Percentiles rank a stretch among this genome's conserved stretches.
Conservation (phyloP, 2,113 vertebrate genomes). For the Tragelaphus buxtoni region DNA sequence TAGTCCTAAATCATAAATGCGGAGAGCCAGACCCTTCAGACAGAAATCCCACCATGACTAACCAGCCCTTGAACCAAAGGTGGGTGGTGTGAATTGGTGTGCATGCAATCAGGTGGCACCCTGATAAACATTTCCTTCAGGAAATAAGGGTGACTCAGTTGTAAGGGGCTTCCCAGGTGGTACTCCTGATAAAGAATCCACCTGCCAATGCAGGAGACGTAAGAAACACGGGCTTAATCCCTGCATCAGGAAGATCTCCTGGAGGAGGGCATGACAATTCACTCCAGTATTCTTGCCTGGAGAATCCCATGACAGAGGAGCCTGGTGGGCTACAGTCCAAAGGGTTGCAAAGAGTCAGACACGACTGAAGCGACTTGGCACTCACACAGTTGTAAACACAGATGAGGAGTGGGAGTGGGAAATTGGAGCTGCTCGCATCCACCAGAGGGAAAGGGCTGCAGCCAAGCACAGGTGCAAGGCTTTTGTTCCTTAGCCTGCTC, state of each 20-base stretch:
- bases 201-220: background rate
- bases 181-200: background rate
- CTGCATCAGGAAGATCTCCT: background rate
- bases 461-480: background rate
- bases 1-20: background rate
- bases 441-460: background rate
- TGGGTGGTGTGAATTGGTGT: background rate
- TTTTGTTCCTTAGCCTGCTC: background rate
- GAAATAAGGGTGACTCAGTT: background rate
- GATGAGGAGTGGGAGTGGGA: background rate
- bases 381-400: background rate
- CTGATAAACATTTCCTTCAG: background rate
- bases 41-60: background rate
- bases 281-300: background rate
- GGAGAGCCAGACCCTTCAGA: background rate
- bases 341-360: background rate
- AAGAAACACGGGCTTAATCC: background rate
- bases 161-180: background rate
- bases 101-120: background rate
- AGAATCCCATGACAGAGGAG: background rate
- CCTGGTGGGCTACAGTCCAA: background rate
- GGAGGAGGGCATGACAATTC: background rate
- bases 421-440: background rate
- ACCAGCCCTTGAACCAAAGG: background rate
- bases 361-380: background rate